Evolutionary conservation across 2,797 vertebrate genomes (phyloP).

Genomic region (Staurois parvus): DNA sequence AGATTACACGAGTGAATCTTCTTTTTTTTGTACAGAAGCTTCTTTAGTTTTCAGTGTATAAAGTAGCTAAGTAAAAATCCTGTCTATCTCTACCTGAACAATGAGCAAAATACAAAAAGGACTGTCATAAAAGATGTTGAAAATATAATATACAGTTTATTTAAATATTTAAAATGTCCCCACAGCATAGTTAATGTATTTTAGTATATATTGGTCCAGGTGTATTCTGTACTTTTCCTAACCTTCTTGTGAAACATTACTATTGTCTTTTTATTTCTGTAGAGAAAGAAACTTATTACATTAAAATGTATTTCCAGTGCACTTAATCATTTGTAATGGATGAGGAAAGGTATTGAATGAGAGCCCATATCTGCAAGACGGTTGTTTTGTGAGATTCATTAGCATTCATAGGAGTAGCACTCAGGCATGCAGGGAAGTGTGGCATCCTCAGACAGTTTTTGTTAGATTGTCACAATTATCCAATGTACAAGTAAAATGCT

Average conservation of each 20-base stretch:
- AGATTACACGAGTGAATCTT: too few relatives aligned
- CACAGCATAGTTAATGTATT: too few relatives aligned
- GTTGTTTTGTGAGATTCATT: conserved; percentile 21
- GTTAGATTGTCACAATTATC: background rate
- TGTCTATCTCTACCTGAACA: too few relatives aligned
- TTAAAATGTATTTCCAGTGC: conserved; percentile 27
- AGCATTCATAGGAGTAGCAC: background rate
- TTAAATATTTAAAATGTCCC: too few relatives aligned
- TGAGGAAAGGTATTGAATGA: conserved; percentile 12
- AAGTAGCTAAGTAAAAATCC: too few relatives aligned
- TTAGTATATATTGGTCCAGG: background rate
- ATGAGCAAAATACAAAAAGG: too few relatives aligned
- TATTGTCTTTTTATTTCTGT: conserved; percentile 4
- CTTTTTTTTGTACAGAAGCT: too few relatives aligned
- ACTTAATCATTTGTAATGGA: conserved; percentile 25
- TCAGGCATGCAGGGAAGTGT: background rate
- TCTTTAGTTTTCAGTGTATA: too few relatives aligned
- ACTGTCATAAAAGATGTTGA: too few relatives aligned
- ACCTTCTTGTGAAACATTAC: background rate
- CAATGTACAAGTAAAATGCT: background rate
- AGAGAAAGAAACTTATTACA: conserved; percentile 22
- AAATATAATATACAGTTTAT: too few relatives aligned
- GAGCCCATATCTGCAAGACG: conserved; percentile 33
- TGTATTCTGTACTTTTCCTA: background rate
- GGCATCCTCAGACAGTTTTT: background rate